Conservation (phyloP, 2,797 vertebrate species). For the Spatula clypeata region DNA sequence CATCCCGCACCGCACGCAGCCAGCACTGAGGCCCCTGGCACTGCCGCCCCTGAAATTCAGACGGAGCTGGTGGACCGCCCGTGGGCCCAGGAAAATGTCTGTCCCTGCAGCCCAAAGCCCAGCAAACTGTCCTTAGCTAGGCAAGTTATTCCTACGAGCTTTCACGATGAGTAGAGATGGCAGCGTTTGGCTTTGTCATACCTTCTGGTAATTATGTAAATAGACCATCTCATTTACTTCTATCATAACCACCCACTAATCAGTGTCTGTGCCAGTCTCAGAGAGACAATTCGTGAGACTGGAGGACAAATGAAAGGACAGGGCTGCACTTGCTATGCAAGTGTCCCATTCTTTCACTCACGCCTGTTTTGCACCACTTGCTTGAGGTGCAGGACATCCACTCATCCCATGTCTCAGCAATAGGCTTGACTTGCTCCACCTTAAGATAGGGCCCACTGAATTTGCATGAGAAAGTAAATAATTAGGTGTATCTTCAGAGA, state of each 20-base stretch:
- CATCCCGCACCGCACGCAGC: fast-evolving
- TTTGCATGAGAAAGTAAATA: neutral
- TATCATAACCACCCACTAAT: constrained; percentile 13
- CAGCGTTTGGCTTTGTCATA: neutral
- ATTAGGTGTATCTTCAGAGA: neutral
- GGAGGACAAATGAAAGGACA: constrained; percentile 10
- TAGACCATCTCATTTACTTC: constrained; percentile 2
- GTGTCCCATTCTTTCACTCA: neutral
- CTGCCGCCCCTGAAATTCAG: neutral
- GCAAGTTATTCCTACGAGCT: neutral
- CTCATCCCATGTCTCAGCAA: neutral
- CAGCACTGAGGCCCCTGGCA: neutral
- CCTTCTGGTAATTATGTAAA: constrained; percentile 29
- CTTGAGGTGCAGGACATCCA: fast-evolving
- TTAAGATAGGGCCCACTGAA: neutral
- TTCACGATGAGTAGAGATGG: neutral
- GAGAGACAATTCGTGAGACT: neutral
- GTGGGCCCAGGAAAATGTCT: neutral
- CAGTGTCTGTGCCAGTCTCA: neutral
- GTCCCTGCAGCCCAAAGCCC: neutral
- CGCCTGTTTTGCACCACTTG: neutral
- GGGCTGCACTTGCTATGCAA: neutral
- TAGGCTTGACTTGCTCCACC: neutral
- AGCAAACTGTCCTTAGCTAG: neutral
- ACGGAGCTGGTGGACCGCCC: neutral